Evolutionary conservation across 2,113 vertebrate species (phyloP), one percentile per base, ranked within the genome.

Genomic region (Naja naja): DNA sequence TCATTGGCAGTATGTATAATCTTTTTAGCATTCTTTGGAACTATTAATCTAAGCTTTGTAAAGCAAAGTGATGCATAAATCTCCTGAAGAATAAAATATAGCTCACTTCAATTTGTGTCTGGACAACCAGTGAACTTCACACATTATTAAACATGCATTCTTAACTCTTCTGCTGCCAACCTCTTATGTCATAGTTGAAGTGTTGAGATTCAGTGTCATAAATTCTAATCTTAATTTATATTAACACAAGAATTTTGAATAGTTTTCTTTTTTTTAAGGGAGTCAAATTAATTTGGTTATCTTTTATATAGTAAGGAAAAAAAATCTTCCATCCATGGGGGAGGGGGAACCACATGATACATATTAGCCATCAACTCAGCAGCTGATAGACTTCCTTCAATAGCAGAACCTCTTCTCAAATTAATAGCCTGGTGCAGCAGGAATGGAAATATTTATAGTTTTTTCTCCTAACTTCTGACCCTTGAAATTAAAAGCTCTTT

Each of bases 401-500:
- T 12, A 94, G 92, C 95, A 97, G 96, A 94, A 30, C 45, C 25
- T 95, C 91, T 95, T 94, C 94, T 92, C 92, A 96, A 96, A 96
- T 90, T 96, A 96, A 96, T 96, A 89, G 12, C 11, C 34, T 97
- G 91, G 87, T 97, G 89, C 89, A 90, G 52, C 92, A 93, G 89
- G 88, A 97, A 95, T 94, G 90, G 89, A 97, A 96, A 95, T 97
- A 96, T 95, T 97, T 95, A 94, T 85, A 95, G 53, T 52, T 97
- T 95, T 96, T 97, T 94, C 94, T 96, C 85, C 95, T 96, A 94
- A 95, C 95, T 97, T 97, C 95, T 97, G 96, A 97, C 96, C 94
- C 95, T 97, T 97, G 95, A 98, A 98, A 97, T 97, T 95, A 97
- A 97, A 97, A 96, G 34, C 85, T 94, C 87, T 97, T 97, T 96